These are phyloP conservation scores for Danio kyathit DNA, from an alignment of 2,797 vertebrate genomes.

Conservation along the genomic window DNA sequence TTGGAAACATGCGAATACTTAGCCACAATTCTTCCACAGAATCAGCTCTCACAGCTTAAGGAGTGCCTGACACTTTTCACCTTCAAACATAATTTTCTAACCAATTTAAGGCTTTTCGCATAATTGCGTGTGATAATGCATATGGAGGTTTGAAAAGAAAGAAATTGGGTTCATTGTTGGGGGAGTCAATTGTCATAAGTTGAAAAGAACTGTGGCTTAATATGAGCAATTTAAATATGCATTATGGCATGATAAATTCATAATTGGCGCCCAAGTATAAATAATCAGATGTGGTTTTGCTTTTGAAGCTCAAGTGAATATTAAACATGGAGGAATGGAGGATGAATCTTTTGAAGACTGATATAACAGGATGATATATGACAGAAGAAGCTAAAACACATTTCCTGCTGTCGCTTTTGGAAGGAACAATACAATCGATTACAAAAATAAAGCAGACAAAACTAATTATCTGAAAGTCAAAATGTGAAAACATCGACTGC, in stretches of 20 bases:
- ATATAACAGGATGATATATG: neutral
- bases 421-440: neutral
- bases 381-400: neutral
- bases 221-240: neutral
- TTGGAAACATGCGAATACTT: neutral
- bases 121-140: conserved; percentile 9
- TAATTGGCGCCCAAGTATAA: neutral
- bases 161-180: conserved; percentile 7
- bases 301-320: neutral
- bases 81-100: neutral
- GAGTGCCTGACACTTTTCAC: neutral
- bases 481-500: neutral
- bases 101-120: neutral
- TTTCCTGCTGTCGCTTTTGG: neutral
- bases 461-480: neutral
- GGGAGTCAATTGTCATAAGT: neutral
- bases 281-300: neutral
- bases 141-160: neutral
- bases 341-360: neutral
- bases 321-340: neutral
- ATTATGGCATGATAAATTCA: neutral
- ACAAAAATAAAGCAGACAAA: neutral
- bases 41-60: neutral
- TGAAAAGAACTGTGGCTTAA: neutral
- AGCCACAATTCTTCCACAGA: neutral